Conservation (phyloP, 1,140 invertebrate species). For the Eciton burchellii region DNA sequence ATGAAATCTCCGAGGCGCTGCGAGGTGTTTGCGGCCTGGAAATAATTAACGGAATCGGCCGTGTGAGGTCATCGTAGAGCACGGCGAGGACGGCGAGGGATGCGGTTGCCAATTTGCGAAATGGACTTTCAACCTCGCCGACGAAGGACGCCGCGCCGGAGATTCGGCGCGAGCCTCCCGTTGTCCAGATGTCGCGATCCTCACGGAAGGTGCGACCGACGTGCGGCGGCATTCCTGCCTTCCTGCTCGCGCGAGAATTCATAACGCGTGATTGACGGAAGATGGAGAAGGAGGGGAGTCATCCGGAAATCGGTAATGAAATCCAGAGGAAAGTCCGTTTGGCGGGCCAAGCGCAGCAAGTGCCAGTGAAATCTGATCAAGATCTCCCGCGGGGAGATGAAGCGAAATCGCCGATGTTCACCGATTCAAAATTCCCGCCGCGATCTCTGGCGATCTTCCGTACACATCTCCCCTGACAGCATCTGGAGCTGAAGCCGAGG, state of each 20-base stretch:
- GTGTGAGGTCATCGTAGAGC: slow-evolving; percentile 73
- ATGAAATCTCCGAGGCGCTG: slow-evolving; percentile 44
- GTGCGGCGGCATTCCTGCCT: neutral
- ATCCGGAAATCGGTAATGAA: no score
- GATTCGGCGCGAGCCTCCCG: slow-evolving; percentile 61
- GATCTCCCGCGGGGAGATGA: neutral
- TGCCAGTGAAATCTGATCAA: neutral
- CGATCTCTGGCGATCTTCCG: neutral
- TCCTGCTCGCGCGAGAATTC: neutral
- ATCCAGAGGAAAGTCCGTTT: no score
- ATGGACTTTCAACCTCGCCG: slow-evolving; percentile 70
- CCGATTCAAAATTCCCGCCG: neutral
- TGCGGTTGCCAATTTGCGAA: slow-evolving; percentile 82
- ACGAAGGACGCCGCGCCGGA: slow-evolving; percentile 12
- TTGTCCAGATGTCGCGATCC: slow-evolving; percentile 75
- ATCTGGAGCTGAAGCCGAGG: slow-evolving; percentile 13
- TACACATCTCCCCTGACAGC: slow-evolving; percentile 2
- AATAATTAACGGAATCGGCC: slow-evolving; percentile 77
- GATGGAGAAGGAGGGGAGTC: no score
- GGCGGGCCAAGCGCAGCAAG: neutral
- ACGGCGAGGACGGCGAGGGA: slow-evolving; percentile 72
- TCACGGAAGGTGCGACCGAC: neutral
- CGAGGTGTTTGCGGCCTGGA: slow-evolving; percentile 38
- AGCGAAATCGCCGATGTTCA: no score
- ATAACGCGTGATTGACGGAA: no score